phyloP scores from a whole-genome alignment of 1,140 invertebrate species.

The Hirudo medicinalis region DNA sequence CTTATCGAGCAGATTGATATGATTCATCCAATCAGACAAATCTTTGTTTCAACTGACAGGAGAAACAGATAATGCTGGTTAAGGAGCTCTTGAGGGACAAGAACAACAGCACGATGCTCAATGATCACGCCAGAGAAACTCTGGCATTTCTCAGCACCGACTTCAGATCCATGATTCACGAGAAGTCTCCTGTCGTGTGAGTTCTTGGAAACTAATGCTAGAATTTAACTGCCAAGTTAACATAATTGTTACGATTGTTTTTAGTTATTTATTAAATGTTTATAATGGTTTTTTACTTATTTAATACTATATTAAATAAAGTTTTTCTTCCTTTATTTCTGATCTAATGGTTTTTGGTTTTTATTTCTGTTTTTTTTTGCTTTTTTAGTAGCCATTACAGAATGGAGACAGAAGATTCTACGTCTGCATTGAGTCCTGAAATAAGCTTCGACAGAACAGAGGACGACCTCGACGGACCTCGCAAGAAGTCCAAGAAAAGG shows the following conservation, averaged over 20 bases:
- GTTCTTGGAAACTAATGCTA: background rate
- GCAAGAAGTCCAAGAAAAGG: conserved; percentile 26
- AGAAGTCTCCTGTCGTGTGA: conserved; percentile 14
- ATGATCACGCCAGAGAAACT: conserved; percentile 64
- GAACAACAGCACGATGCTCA: conserved; percentile 51
- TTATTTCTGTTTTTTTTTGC: background rate
- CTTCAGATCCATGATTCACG: conserved; percentile 24
- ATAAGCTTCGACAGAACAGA: conserved; percentile 69
- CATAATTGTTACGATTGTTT: no score
- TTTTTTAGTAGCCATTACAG: conserved; percentile 28
- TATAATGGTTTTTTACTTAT: no score
- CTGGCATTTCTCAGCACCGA: conserved; percentile 57
- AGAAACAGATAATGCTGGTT: conserved; percentile 57
- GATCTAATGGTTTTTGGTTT: no score
- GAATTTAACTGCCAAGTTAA: no score
- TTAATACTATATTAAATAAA: no score
- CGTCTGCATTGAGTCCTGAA: conserved; percentile 35
- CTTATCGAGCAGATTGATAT: no score
- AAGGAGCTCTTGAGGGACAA: conserved; percentile 50
- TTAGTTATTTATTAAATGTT: no score
- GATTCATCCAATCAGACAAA: no score
- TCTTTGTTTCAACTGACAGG: conserved; percentile 42
- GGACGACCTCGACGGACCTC: conserved; percentile 56
- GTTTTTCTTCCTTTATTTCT: no score
- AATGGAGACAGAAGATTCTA: conserved; percentile 47